Conservation (phyloP, 2,888 invertebrate species). For the Frankliniella intonsa region DNA sequence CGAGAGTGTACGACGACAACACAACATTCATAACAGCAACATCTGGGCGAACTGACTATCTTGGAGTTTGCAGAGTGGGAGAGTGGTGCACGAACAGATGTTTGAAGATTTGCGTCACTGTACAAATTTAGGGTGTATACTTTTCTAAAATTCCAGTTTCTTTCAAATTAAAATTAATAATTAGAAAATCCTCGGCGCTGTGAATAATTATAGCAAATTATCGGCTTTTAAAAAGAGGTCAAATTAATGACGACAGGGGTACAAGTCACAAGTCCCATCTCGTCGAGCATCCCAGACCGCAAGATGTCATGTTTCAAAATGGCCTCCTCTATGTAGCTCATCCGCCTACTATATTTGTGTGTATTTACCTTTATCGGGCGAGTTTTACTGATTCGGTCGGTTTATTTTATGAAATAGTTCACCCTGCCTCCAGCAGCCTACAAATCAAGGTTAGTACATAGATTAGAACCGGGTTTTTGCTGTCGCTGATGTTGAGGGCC, state of each 20-base stretch:
- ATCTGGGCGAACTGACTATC: not conserved
- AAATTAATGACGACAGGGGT: too few species aligned
- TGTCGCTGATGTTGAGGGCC: not conserved
- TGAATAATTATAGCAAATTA: too few species aligned
- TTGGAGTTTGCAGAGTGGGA: too few species aligned
- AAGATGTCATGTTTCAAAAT: conserved; percentile 19
- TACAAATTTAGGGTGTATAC: not conserved
- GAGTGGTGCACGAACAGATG: not conserved
- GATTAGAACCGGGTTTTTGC: not conserved
- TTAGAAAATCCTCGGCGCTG: too few species aligned
- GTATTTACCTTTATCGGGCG: not conserved
- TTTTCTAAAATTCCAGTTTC: too few species aligned
- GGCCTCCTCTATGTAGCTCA: conserved; percentile 7
- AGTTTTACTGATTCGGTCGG: not conserved
- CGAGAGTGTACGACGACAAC: not conserved
- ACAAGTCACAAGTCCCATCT: too few species aligned
- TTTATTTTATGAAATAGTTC: not conserved
- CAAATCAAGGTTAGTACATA: not conserved
- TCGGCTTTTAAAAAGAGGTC: too few species aligned
- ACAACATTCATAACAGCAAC: not conserved
- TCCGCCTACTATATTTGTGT: not conserved
- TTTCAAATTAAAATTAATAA: too few species aligned
- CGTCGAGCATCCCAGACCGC: not conserved
- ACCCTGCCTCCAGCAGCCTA: not conserved
- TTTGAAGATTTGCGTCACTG: not conserved